phyloP scores from a whole-genome alignment of 2,888 invertebrate genomes.

The Pegoplata infirma region DNA sequence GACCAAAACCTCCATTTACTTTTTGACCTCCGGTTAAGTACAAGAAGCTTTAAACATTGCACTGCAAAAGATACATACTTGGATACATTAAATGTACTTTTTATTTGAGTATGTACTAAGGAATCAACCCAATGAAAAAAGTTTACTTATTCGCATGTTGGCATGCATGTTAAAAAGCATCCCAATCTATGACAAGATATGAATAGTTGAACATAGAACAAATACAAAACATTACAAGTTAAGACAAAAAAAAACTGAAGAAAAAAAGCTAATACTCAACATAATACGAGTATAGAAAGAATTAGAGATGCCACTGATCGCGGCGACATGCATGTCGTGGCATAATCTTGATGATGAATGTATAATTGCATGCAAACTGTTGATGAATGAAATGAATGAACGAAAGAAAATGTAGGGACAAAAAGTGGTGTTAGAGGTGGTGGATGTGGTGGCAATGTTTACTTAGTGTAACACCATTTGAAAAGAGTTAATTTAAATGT shows the following conservation, averaged over 20 bases:
- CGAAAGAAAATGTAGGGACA: constrained; percentile 50
- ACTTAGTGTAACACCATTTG: constrained; percentile 47
- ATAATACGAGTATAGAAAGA: constrained; percentile 26
- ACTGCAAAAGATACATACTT: constrained; percentile 34
- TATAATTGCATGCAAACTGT: constrained; percentile 73
- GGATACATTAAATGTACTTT: constrained; percentile 44
- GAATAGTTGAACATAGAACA: constrained; percentile 57
- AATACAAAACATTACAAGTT: constrained; percentile 58
- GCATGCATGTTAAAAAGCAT: constrained; percentile 55
- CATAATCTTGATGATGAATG: constrained; percentile 77
- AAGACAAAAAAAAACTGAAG: constrained; percentile 15
- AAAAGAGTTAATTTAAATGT: constrained; percentile 61
- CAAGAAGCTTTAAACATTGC: constrained; percentile 25
- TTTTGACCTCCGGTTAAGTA: background rate
- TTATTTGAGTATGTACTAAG: too few relatives aligned
- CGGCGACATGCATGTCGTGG: constrained; percentile 70
- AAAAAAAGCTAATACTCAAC: too few relatives aligned
- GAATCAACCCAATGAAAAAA: constrained; percentile 22
- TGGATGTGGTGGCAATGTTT: constrained; percentile 46
- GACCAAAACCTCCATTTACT: too few relatives aligned
- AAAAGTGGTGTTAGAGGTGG: constrained; percentile 40
- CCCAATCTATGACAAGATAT: constrained; percentile 61
- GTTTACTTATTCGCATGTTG: constrained; percentile 59
- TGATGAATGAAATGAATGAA: constrained; percentile 64
- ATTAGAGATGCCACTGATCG: constrained; percentile 61